Conservation (phyloP, 2,888 invertebrate species). For the Drosophila maculinotata region DNA sequence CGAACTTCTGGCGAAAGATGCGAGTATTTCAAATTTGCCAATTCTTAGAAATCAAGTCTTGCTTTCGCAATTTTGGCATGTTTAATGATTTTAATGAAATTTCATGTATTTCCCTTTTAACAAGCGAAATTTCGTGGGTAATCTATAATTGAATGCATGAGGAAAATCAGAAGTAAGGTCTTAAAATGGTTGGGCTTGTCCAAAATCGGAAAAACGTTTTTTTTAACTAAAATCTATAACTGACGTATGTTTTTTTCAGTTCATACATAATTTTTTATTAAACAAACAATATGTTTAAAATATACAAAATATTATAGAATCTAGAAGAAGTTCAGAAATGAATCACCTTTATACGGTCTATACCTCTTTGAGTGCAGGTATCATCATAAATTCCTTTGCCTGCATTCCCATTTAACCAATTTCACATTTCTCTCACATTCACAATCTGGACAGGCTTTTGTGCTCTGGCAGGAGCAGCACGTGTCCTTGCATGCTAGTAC, state of each 20-base stretch:
- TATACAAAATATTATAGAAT: too few relatives aligned
- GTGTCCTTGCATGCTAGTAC: conserved; percentile 68
- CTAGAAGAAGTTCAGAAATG: too few relatives aligned
- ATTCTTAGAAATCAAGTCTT: conserved; percentile 31
- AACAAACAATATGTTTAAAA: too few relatives aligned
- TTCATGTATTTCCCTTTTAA: conserved; percentile 2
- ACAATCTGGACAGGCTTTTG: conserved; percentile 13
- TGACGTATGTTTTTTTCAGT: too few relatives aligned
- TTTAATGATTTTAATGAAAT: conserved; percentile 35
- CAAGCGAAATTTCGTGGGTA: not conserved
- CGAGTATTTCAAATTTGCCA: conserved; percentile 5
- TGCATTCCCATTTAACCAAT: too few relatives aligned
- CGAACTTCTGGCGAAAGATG: conserved; percentile 15
- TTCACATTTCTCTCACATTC: not conserved
- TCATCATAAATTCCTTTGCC: conserved; percentile 18
- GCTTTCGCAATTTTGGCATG: not conserved
- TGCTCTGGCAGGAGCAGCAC: conserved; percentile 48
- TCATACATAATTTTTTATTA: too few relatives aligned
- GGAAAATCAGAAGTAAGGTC: too few relatives aligned
- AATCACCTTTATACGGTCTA: conserved; percentile 12
- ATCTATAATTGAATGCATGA: not conserved
- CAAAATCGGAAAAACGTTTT: too few relatives aligned
- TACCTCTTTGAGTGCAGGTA: not conserved
- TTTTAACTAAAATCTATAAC: too few relatives aligned
- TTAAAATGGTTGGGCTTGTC: too few relatives aligned